A percentile compares a stretch with the other conserved stretches of the same genome.
These are phyloP conservation scores for Dolichopus griseipennis DNA, from an alignment of 2,888 invertebrate species.

Conservation along the genomic window DNA sequence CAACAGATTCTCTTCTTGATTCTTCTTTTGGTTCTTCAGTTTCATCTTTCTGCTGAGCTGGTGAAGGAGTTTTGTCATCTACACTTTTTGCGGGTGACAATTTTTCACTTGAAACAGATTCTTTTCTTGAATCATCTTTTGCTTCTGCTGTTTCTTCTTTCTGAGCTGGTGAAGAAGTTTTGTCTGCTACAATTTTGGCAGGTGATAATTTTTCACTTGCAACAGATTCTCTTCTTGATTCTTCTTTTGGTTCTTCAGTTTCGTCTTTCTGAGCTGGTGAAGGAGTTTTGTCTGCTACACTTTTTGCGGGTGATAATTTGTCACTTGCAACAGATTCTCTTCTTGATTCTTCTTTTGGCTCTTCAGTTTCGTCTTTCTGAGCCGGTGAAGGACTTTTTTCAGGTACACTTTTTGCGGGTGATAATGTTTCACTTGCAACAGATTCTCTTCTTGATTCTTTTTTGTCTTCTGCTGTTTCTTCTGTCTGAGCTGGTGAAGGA, in stretches of 20 bases:
- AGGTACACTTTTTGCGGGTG: slow-evolving; percentile 6
- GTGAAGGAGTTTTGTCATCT: too few species aligned
- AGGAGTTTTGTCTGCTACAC: slow-evolving; percentile 17
- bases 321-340: too few species aligned
- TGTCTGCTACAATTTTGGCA: background rate
- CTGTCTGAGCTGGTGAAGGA: slow-evolving; percentile 17
- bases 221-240: slow-evolving; percentile 15
- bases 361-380: too few species aligned
- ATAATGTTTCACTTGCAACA: slow-evolving; percentile 15
- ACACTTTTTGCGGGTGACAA: slow-evolving; percentile 12
- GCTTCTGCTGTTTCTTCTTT: slow-evolving; percentile 12
- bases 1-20: too few species aligned
- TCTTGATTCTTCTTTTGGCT: too few species aligned
- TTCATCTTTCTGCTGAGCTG: slow-evolving; percentile 12
- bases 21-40: slow-evolving; percentile 17
- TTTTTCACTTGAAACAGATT: slow-evolving; percentile 24
- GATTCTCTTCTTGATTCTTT: slow-evolving; percentile 35
- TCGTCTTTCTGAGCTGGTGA: slow-evolving; percentile 12
- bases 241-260: slow-evolving; percentile 21
- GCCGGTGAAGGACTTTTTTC: too few species aligned
- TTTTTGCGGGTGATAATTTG: too few species aligned
- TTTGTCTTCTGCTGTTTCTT: slow-evolving; percentile 16
- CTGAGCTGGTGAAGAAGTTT: slow-evolving; percentile 17
- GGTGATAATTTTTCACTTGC: slow-evolving; percentile 12
- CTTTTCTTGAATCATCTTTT: slow-evolving; percentile 32